Percentiles rank a stretch among this genome's conserved stretches.
Evolutionary conservation across 2,797 vertebrate genomes (phyloP).

Genomic region (Pteronotus mesoamericanus): DNA sequence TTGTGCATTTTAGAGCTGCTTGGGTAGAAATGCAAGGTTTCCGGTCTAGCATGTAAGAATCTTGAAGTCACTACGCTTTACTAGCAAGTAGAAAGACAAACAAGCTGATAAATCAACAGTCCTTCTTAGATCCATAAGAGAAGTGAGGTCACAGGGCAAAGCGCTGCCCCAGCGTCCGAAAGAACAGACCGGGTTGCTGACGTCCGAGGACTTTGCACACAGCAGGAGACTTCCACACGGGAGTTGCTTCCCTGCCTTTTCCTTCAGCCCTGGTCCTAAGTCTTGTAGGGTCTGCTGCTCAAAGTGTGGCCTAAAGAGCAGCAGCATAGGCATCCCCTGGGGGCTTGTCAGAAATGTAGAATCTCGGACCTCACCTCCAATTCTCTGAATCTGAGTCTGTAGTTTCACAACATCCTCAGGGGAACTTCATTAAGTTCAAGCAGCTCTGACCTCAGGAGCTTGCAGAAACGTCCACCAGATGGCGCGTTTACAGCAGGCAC

Average conservation of each 20-base stretch:
- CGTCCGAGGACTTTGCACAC: background rate
- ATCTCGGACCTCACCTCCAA: background rate
- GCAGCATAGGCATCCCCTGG: background rate
- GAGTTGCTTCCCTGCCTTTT: background rate
- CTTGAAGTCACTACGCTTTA: background rate
- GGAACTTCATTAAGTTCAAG: background rate
- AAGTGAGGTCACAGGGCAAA: background rate
- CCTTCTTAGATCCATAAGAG: background rate
- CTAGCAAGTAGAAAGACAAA: background rate
- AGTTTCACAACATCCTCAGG: background rate
- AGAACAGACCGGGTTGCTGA: background rate
- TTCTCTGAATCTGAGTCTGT: background rate
- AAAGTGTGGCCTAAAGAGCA: background rate
- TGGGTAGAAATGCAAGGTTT: background rate
- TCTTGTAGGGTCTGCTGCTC: background rate
- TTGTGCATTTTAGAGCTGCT: background rate
- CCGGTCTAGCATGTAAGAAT: background rate
- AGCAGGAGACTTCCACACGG: accelerated
- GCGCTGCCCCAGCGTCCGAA: background rate
- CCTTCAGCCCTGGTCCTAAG: background rate
- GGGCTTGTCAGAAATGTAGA: background rate
- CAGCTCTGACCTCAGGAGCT: background rate
- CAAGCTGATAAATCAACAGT: background rate
- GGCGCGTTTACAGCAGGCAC: constrained; percentile 39
- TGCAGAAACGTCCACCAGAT: constrained; percentile 47